These are phyloP conservation scores for Cryptoblepharus egeriae DNA, from an alignment of 2,797 vertebrate species.

Conservation along the genomic window DNA sequence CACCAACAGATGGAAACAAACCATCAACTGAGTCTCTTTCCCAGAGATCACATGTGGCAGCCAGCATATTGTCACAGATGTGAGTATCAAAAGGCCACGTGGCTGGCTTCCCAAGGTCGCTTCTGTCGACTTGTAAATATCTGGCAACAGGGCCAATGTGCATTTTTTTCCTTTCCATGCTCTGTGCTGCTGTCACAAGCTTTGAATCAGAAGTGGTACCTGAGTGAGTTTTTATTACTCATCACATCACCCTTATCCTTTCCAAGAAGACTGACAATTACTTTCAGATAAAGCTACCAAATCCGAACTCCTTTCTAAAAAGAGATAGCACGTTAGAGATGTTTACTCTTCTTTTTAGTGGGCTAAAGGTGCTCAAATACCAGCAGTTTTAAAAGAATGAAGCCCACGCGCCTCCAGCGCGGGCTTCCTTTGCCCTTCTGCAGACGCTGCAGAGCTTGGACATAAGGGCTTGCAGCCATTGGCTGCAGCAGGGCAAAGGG, in stretches of 20 bases:
- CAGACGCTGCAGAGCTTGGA: too few species aligned
- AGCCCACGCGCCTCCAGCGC: too few species aligned
- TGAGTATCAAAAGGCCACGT: constrained; percentile 1
- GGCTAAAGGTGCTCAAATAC: background rate
- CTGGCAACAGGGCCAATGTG: background rate
- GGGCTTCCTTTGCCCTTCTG: too few species aligned
- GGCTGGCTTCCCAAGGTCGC: background rate
- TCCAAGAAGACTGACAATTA: constrained; percentile 32
- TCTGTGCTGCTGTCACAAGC: background rate
- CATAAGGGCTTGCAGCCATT: too few species aligned
- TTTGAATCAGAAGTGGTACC: background rate
- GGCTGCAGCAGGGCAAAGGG: too few species aligned
- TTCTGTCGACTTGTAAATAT: background rate
- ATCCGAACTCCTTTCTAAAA: constrained; percentile 10
- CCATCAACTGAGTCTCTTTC: background rate
- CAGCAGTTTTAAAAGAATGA: background rate
- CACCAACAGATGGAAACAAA: constrained; percentile 33
- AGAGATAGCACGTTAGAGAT: background rate
- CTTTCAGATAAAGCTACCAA: constrained; percentile 8
- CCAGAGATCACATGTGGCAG: background rate
- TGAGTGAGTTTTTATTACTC: constrained; percentile 4
- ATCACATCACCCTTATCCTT: constrained; percentile 17
- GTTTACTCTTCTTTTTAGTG: too few species aligned
- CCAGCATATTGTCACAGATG: background rate
- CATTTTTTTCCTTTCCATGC: background rate